phyloP scores from a whole-genome alignment of 1,140 invertebrate genomes.

The Oppia nitens region DNA sequence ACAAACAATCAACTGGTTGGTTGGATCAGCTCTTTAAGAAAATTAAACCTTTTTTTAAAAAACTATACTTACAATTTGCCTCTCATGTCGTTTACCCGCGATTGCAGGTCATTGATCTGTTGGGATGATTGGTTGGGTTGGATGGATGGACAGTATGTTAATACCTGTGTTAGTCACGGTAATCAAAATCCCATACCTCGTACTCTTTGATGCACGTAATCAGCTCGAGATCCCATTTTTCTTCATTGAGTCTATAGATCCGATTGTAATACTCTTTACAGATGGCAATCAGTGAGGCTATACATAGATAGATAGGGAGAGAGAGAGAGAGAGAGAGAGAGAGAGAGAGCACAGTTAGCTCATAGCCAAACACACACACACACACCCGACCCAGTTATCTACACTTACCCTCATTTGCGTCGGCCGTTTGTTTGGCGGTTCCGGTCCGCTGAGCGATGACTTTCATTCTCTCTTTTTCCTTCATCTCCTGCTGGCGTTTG shows the following conservation, averaged over 20 bases:
- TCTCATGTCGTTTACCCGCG: conserved; percentile 8
- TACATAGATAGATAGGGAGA: background rate
- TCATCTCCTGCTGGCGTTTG: conserved; percentile 11
- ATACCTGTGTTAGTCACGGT: too few relatives aligned
- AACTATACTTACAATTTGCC: conserved; percentile 12
- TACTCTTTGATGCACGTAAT: conserved; percentile 37
- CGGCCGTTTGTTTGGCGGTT: background rate
- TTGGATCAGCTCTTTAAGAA: background rate
- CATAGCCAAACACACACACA: too few relatives aligned
- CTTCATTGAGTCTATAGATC: conserved; percentile 87
- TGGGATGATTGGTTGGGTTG: background rate
- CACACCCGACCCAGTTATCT: conserved; percentile 35
- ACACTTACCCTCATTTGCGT: conserved; percentile 4
- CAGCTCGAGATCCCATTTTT: conserved; percentile 89
- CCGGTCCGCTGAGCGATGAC: conserved; percentile 8
- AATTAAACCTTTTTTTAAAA: background rate
- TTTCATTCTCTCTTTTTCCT: conserved; percentile 1
- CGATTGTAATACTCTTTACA: conserved; percentile 83
- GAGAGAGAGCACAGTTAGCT: too few relatives aligned
- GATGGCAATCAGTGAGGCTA: conserved; percentile 7
- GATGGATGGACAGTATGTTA: too few relatives aligned
- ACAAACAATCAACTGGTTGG: too few relatives aligned
- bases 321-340: too few relatives aligned
- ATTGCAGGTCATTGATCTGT: conserved; percentile 5
- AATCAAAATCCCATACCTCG: conserved; percentile 91